phyloP scores from a whole-genome alignment of 1,140 invertebrate genomes.

The Adoxophyes honmai region DNA sequence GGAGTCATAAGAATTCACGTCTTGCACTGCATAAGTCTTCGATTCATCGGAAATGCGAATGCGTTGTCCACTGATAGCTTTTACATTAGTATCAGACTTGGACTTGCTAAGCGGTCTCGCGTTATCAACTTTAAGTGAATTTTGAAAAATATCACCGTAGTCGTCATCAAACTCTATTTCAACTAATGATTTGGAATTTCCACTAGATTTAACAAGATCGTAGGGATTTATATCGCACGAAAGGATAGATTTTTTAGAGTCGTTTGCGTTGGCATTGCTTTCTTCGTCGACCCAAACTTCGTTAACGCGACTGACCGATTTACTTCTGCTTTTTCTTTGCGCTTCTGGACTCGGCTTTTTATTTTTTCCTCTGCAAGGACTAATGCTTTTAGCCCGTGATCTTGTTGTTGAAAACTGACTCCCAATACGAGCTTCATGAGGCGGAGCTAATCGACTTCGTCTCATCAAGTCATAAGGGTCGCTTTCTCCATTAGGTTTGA shows the following conservation, averaged over 20 bases:
- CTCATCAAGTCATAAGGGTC: slow-evolving; percentile 91
- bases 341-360: slow-evolving; percentile 69
- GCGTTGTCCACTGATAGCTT: slow-evolving; percentile 78
- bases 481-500: slow-evolving; percentile 74
- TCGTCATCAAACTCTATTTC: slow-evolving; percentile 68
- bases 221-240: slow-evolving; percentile 92
- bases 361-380: slow-evolving; percentile 73
- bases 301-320: slow-evolving; percentile 71
- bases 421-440: slow-evolving; percentile 75
- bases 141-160: slow-evolving; percentile 58
- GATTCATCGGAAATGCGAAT: slow-evolving; percentile 75
- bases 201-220: slow-evolving; percentile 81
- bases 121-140: slow-evolving; percentile 47
- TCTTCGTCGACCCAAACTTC: slow-evolving; percentile 72
- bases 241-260: slow-evolving; percentile 84
- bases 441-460: slow-evolving; percentile 82
- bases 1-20: slow-evolving; percentile 65
- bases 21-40: slow-evolving; percentile 45
- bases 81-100: slow-evolving; percentile 72
- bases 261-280: slow-evolving; percentile 66
- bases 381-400: slow-evolving; percentile 80
- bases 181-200: slow-evolving; percentile 50
- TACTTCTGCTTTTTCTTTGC: slow-evolving; percentile 64
- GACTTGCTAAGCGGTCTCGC: slow-evolving; percentile 35
- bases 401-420: slow-evolving; percentile 75